These are phyloP conservation scores for Chiloscyllium plagiosum DNA, from an alignment of 2,113 vertebrate genomes.

Conservation along the genomic window DNA sequence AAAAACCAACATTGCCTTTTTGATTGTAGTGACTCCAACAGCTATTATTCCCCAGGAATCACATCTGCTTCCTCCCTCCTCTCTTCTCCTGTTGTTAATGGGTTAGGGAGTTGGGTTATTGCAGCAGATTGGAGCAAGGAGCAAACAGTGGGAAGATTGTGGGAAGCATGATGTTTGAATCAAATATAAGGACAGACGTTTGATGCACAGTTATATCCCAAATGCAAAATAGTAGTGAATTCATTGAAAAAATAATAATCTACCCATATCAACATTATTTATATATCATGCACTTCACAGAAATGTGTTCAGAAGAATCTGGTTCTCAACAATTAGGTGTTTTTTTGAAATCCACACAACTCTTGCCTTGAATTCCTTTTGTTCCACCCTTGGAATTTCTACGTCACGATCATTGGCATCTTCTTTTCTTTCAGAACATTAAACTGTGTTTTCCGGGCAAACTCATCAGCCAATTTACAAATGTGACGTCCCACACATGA, in stretches of 20 bases:
- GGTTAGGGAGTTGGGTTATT: neutral
- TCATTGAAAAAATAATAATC: neutral
- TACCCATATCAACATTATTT: neutral
- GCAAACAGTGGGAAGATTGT: neutral
- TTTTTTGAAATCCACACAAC: neutral
- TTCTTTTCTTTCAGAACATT: neutral
- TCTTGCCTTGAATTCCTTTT: neutral
- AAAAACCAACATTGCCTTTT: no score
- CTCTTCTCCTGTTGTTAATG: neutral
- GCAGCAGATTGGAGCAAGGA: neutral
- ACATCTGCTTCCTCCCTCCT: neutral
- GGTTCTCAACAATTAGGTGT: neutral
- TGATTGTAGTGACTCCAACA: no score
- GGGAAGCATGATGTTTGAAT: neutral
- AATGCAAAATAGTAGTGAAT: neutral
- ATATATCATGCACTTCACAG: neutral
- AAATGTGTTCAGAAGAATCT: neutral
- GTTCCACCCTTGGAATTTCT: neutral
- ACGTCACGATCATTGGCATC: no score
- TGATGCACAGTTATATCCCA: neutral
- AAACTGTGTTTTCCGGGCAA: neutral
- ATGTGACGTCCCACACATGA: no score
- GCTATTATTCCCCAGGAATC: neutral
- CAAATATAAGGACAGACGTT: neutral
- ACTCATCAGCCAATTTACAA: neutral